phyloP scores from a whole-genome alignment of 2,113 vertebrate species.

The Chaetodon trifascialis region DNA sequence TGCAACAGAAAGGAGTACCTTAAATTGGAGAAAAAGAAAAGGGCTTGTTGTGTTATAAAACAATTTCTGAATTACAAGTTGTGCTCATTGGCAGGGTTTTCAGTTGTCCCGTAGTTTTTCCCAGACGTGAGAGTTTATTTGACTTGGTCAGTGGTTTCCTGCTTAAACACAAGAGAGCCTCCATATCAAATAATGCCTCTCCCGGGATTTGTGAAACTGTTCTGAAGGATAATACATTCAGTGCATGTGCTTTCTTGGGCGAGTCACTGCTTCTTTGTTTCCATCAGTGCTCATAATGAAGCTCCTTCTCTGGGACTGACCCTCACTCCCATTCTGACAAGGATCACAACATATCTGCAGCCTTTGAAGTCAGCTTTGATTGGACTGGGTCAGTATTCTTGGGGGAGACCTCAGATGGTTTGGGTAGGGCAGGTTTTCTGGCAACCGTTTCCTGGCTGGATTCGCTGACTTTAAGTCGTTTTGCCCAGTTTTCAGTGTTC shows the following conservation, averaged over 20 bases:
- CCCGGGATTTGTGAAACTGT: constrained; percentile 35
- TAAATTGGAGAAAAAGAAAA: neutral
- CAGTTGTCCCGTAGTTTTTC: constrained; percentile 37
- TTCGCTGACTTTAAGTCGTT: constrained; percentile 16
- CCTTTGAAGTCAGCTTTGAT: constrained; percentile 80
- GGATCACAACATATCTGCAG: constrained; percentile 57
- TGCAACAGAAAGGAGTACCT: neutral
- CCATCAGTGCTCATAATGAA: constrained; percentile 32
- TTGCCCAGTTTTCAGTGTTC: neutral
- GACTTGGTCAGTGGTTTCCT: constrained; percentile 65
- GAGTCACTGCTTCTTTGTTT: constrained; percentile 43
- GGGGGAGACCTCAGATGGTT: constrained; percentile 29
- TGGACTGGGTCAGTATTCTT: constrained; percentile 61
- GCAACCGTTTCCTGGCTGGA: constrained; percentile 49
- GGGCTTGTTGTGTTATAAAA: constrained; percentile 27
- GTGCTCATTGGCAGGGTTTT: constrained; percentile 27
- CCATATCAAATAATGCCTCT: constrained; percentile 52
- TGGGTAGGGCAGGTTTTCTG: constrained; percentile 32
- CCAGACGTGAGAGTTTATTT: constrained; percentile 65
- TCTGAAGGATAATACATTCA: neutral
- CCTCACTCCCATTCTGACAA: constrained; percentile 47
- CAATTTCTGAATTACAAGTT: constrained; percentile 14
- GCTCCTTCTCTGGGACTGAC: constrained; percentile 21
- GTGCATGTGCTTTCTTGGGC: neutral
- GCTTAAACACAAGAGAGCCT: constrained; percentile 53